phyloP scores from a whole-genome alignment of 2,888 invertebrate species.

The Maniola hyperantus region DNA sequence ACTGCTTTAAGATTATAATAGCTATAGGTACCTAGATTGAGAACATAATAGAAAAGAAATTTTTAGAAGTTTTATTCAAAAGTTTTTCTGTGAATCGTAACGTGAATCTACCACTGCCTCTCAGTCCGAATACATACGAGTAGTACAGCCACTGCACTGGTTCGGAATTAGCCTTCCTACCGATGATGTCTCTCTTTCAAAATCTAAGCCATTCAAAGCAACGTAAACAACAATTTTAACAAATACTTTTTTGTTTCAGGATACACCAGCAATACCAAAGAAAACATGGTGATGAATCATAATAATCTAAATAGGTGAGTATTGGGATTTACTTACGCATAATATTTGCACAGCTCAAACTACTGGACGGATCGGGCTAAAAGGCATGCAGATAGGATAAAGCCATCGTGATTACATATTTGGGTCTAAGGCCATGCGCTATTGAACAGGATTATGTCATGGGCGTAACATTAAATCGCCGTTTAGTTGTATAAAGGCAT shows the following conservation, averaged over 20 bases:
- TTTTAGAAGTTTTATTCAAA: too few relatives aligned
- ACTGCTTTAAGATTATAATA: too few relatives aligned
- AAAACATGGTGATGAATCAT: conserved; percentile 79
- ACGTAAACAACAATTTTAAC: background rate
- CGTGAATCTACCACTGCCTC: too few relatives aligned
- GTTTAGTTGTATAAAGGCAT: conserved; percentile 1
- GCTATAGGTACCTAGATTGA: too few relatives aligned
- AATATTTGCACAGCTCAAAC: too few relatives aligned
- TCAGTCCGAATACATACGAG: too few relatives aligned
- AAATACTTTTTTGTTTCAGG: conserved; percentile 63
- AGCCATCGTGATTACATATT: conserved; percentile 6
- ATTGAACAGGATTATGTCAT: conserved; percentile 26
- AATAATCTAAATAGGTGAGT: conserved; percentile 77
- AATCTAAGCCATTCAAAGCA: background rate
- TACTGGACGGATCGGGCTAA: too few relatives aligned
- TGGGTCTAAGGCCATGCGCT: conserved; percentile 21
- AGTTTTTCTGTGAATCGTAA: too few relatives aligned
- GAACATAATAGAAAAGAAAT: too few relatives aligned
- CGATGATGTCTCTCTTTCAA: background rate
- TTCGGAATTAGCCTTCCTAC: too few relatives aligned
- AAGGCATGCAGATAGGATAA: too few relatives aligned
- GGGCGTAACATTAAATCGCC: conserved; percentile 22
- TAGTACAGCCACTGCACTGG: too few relatives aligned
- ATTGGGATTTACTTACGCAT: conserved; percentile 11
- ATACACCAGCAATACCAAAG: conserved; percentile 70